Percentiles rank a stretch among this genome's conserved stretches.
Evolutionary conservation across 2,113 vertebrate genomes (phyloP).

Genomic region (Albula goreensis): DNA sequence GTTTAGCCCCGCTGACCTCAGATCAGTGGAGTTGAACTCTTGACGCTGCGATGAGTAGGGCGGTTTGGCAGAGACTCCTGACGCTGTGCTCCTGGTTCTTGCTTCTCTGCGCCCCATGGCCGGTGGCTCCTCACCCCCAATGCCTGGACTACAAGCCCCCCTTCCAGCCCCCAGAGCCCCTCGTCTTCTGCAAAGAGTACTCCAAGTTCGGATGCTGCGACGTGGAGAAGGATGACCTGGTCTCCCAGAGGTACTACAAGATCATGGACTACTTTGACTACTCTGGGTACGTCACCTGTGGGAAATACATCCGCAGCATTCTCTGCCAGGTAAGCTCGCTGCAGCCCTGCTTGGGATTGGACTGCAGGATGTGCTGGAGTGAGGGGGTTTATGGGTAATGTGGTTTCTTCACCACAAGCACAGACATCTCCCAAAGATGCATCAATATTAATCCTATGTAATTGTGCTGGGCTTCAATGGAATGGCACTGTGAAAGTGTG

Average conservation of each 20-base stretch:
- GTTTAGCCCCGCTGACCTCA: background rate
- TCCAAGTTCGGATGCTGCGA: constrained; percentile 77
- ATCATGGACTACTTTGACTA: constrained; percentile 74
- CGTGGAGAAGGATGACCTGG: constrained; percentile 57
- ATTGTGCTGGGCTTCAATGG: too few species aligned
- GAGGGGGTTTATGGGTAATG: background rate
- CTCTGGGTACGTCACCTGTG: constrained; percentile 66
- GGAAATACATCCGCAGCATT: constrained; percentile 69
- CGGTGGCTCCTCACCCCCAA: constrained; percentile 66
- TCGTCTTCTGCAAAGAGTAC: constrained; percentile 75
- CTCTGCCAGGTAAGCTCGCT: constrained; percentile 73
- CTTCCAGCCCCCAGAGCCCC: constrained; percentile 69
- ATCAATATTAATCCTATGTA: too few species aligned
- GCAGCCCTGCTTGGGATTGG: background rate
- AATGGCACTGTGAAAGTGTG: too few species aligned
- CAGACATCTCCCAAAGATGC: too few species aligned
- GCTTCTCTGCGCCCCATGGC: constrained; percentile 46
- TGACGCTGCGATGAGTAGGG: background rate
- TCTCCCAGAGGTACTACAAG: constrained; percentile 60
- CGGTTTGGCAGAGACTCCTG: background rate
- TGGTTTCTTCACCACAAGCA: background rate
- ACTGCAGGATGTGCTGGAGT: constrained; percentile 2
- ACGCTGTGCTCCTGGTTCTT: constrained; percentile 43
- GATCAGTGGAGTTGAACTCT: background rate
- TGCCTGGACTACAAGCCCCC: constrained; percentile 81